Evolutionary conservation across 2,797 vertebrate genomes (phyloP).

Genomic region (Spinus olivaceus): DNA sequence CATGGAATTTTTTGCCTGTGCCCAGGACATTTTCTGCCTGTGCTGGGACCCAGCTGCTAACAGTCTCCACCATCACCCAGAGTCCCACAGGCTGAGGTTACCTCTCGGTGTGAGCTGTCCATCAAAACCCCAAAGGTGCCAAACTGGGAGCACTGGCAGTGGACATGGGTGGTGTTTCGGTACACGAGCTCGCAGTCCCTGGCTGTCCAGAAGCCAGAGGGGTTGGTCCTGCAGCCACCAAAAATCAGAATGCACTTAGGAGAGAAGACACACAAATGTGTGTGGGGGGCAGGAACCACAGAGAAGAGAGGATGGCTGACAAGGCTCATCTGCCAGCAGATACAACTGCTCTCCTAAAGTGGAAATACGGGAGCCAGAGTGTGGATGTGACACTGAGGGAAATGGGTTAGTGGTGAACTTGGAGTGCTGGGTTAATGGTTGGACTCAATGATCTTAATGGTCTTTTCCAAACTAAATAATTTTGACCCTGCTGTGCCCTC

Average conservation of each 20-base stretch:
- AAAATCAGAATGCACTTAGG: constrained; percentile 35
- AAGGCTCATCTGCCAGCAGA: neutral
- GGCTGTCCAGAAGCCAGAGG: constrained; percentile 90
- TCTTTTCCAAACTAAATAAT: neutral
- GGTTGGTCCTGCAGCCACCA: constrained; percentile 73
- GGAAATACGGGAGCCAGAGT: neutral
- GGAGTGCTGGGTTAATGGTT: neutral
- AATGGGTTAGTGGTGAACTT: neutral
- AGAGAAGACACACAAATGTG: neutral
- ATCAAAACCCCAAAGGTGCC: constrained; percentile 95
- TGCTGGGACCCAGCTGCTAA: neutral
- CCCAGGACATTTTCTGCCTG: neutral
- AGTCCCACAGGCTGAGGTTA: constrained; percentile 38
- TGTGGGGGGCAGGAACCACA: neutral
- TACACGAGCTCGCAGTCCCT: constrained; percentile 94
- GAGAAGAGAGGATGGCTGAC: neutral
- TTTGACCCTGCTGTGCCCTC: neutral
- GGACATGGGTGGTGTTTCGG: constrained; percentile 92
- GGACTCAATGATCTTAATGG: neutral
- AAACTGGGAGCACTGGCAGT: constrained; percentile 93
- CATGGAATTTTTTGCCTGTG: neutral
- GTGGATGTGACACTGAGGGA: neutral
- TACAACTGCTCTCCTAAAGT: neutral
- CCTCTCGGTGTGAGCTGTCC: constrained; percentile 98
- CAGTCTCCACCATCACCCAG: neutral